Conservation (phyloP, 92 coral and sea anemone genomes). For the Heteractis magnifica region DNA sequence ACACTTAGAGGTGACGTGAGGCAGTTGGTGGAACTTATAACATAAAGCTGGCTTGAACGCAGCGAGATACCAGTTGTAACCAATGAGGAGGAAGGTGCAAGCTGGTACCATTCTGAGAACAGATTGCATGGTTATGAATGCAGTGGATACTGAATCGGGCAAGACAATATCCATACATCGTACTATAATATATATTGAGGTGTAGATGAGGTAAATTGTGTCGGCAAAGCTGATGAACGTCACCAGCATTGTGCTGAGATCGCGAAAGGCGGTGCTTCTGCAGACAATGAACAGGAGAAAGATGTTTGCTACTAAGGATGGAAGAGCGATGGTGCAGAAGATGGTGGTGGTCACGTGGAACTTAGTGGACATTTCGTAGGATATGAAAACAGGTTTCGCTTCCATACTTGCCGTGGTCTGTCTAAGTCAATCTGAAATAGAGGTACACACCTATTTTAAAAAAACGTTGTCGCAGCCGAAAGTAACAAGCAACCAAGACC, state of each 20-base stretch:
- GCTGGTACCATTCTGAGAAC: conserved; percentile 25
- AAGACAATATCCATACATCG: conserved; percentile 10
- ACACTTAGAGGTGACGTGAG: conserved; percentile 8
- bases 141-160: conserved; percentile 7
- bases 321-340: conserved; percentile 33
- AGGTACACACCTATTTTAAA: background rate
- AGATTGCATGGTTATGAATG: conserved; percentile 12
- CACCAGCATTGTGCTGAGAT: conserved; percentile 56
- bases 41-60: conserved; percentile 31
- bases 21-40: conserved; percentile 33
- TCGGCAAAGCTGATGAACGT: conserved; percentile 34
- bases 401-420: background rate
- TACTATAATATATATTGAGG: conserved; percentile 4
- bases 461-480: too few species aligned
- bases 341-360: conserved; percentile 48
- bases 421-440: too few species aligned
- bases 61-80: conserved; percentile 37
- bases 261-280: conserved; percentile 53
- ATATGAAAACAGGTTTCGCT: conserved; percentile 4
- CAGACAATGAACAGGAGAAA: conserved; percentile 51
- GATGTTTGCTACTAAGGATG: conserved; percentile 44
- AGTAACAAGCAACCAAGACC: too few species aligned
- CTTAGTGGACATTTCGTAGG: conserved; percentile 7
- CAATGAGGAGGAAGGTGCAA: conserved; percentile 22
- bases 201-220: conserved; percentile 22